These are phyloP conservation scores for Anoplius nigerrimus DNA, from an alignment of 2,888 invertebrate genomes.

Conservation along the genomic window DNA sequence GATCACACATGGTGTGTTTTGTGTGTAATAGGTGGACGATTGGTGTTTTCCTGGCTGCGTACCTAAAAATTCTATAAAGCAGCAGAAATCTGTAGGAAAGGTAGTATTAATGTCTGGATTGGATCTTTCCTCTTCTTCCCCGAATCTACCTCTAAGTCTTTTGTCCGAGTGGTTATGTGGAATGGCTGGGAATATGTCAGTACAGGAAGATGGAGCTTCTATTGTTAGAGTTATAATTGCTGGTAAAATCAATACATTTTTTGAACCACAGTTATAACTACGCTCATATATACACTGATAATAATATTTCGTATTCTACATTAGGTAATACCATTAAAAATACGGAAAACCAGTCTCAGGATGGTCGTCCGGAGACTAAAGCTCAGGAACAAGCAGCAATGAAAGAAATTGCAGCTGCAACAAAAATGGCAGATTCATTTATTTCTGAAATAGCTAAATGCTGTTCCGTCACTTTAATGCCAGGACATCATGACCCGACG, in stretches of 20 bases:
- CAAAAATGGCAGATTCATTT: constrained; percentile 61
- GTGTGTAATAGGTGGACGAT: constrained; percentile 87
- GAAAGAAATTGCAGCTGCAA: constrained; percentile 51
- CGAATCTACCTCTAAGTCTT: constrained; percentile 83
- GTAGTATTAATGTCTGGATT: constrained; percentile 82
- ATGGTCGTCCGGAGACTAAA: constrained; percentile 52
- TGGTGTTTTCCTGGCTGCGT: constrained; percentile 85
- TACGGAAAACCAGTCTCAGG: constrained; percentile 42
- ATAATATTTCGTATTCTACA: no score
- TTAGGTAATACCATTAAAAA: constrained; percentile 63
- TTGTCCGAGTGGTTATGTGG: constrained; percentile 90
- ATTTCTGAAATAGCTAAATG: constrained; percentile 60
- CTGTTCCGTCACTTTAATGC: constrained; percentile 88
- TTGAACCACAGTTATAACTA: background rate
- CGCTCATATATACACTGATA: background rate
- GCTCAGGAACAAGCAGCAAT: constrained; percentile 53
- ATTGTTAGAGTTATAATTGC: constrained; percentile 89
- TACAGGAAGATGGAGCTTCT: constrained; percentile 80
- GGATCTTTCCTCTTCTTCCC: constrained; percentile 81
- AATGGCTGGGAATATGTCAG: constrained; percentile 80
- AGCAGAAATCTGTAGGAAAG: constrained; percentile 55
- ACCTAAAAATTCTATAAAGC: constrained; percentile 59
- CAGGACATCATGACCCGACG: constrained; percentile 92
- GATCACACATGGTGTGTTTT: no score
- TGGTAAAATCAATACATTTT: constrained; percentile 74